These are phyloP conservation scores for Cynodonichthys magdalenae DNA, from an alignment of 2,797 vertebrate genomes.

Conservation along the genomic window DNA sequence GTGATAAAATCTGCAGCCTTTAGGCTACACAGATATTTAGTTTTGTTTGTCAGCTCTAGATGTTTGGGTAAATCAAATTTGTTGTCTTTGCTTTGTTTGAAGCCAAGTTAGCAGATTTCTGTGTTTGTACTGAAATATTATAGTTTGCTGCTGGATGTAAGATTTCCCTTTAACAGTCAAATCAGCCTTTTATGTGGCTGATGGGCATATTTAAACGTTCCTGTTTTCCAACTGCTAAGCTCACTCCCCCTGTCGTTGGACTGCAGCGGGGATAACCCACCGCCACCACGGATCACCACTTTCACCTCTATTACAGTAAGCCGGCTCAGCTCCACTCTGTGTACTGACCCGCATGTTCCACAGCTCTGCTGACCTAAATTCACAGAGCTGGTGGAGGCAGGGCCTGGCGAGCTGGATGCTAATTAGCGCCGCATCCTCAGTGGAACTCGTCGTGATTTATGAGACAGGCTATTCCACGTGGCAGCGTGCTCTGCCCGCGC, in stretches of 20 bases:
- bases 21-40: not conserved
- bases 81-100: not conserved
- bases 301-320: conserved; percentile 63
- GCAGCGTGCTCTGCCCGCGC: conserved; percentile 35
- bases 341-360: conserved; percentile 70
- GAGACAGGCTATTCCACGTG: conserved; percentile 53
- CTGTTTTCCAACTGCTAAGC: conserved; percentile 1
- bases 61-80: too few species aligned
- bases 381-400: conserved; percentile 42
- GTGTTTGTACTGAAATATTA: not conserved
- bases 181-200: conserved; percentile 9
- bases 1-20: not conserved
- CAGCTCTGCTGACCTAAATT: conserved; percentile 74
- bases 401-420: conserved; percentile 56
- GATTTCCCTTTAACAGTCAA: not conserved
- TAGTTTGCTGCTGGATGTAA: not conserved
- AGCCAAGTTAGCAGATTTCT: not conserved
- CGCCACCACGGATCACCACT: conserved; percentile 43
- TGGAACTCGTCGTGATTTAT: conserved; percentile 66
- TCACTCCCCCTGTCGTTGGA: conserved; percentile 10
- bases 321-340: conserved; percentile 50
- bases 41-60: not conserved
- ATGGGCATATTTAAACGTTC: conserved; percentile 34
- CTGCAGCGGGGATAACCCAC: conserved; percentile 40
- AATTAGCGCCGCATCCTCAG: conserved; percentile 66